Base-by-base conservation (phyloP, 2,888 invertebrate species). In the Drosophila neonasuta region DNA sequence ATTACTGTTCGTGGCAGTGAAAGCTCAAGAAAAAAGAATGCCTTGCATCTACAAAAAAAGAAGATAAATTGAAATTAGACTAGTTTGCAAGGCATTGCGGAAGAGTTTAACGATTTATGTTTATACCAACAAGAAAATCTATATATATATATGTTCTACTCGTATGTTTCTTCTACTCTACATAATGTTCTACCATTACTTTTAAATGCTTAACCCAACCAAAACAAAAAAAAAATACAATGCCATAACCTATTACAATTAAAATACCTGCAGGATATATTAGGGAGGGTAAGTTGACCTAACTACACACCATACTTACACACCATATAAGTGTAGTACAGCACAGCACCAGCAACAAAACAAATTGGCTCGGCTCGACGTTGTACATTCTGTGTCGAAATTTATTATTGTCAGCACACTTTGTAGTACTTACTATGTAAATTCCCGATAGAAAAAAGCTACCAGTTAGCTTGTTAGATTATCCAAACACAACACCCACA, bases 251-350 rank as follows among this genome's bases (percentile, higher is more conserved):
- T 66, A 75, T 67, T 71, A 24, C 24, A 69, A 77, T 65, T 63
- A 67, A 54, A 75, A 71, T 73, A 76, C 71, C 69, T 77, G 72
- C 87, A 91, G 91, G 91, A 91, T 90, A 90, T 88, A 90, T 91
- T 86, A 90, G 90, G 89, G 91, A 91, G 90, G 91, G 91, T 91
- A 91, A 91, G 91, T 91, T 82, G 71, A 71, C 62, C 71, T 81
- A 80, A 84, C 85, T 79, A 71, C 59, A 71, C 59, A 66, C 75
- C 67, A 34, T 41, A 41, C 45, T 62, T 24, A 5, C 24, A 59
- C 60, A 70, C 51, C 56, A 46, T 48, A 63, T n/a, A 44, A 15
- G 3, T 39, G 77, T 65, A 66, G 74, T 74, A 73, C 67, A 41
- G 15, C 39, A 41, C 39, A 41, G 39, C 39, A 39, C 24, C 6